Conservation (phyloP, 2,797 vertebrate genomes). For the Denticeps clupeoides region DNA sequence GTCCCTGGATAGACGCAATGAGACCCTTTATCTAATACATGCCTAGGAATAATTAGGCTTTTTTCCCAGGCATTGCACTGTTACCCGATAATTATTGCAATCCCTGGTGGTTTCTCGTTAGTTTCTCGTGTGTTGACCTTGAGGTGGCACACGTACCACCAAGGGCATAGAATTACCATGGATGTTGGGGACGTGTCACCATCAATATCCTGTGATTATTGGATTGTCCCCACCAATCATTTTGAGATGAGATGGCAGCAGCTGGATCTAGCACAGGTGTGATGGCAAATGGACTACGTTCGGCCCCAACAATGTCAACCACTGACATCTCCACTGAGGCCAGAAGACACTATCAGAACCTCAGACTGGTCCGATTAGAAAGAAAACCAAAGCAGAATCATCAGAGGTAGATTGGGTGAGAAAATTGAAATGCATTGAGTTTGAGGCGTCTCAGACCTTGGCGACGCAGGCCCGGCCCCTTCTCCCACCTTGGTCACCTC, state of each 20-base stretch:
- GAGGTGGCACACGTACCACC: constrained; percentile 45
- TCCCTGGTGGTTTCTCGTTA: constrained; percentile 55
- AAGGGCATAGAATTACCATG: too few species aligned
- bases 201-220: too few species aligned
- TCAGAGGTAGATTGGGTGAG: constrained; percentile 47
- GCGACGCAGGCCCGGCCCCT: constrained; percentile 26
- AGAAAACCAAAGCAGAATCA: constrained; percentile 53
- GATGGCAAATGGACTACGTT: too few species aligned
- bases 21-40: constrained; percentile 37
- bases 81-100: constrained; percentile 52
- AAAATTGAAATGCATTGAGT: constrained; percentile 43
- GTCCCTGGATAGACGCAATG: constrained; percentile 29
- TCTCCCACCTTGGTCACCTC: neutral
- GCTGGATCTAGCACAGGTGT: too few species aligned
- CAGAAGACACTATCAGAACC: constrained; percentile 36
- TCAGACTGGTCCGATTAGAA: constrained; percentile 42
- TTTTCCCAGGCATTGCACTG: constrained; percentile 36
- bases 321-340: constrained; percentile 52
- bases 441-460: constrained; percentile 46
- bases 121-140: constrained; percentile 55
- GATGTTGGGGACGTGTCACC: too few species aligned
- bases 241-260: too few species aligned
- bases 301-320: too few species aligned
- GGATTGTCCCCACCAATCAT: too few species aligned
- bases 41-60: constrained; percentile 42